Evolutionary conservation across 2,113 vertebrate species (phyloP).

Genomic region (Rissa tridactyla): DNA sequence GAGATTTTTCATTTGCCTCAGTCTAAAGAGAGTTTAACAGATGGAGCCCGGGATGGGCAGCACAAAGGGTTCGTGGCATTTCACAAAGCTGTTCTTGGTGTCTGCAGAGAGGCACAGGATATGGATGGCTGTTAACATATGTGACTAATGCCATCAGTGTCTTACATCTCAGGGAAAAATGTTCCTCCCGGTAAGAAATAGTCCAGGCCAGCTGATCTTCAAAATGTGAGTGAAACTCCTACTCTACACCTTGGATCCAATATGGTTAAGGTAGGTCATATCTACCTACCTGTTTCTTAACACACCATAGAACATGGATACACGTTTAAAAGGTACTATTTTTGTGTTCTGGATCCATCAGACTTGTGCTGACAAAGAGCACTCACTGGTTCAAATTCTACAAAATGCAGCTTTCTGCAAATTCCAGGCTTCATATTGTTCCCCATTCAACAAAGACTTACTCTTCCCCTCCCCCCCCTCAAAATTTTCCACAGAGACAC

Average conservation of each 20-base stretch:
- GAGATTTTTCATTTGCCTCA: background rate
- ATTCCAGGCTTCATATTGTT: background rate
- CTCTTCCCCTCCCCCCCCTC: background rate
- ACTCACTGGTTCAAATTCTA: background rate
- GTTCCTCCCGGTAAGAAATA: background rate
- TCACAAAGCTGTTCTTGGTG: background rate
- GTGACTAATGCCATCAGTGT: background rate
- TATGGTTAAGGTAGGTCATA: background rate
- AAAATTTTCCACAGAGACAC: background rate
- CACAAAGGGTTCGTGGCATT: background rate
- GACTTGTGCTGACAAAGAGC: background rate
- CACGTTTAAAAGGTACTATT: background rate
- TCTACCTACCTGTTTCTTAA: background rate
- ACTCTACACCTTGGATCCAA: background rate
- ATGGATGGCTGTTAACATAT: background rate
- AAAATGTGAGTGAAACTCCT: background rate
- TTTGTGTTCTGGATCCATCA: background rate
- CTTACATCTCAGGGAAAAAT: background rate
- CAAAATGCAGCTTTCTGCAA: background rate
- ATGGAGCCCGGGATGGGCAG: background rate
- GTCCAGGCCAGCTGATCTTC: background rate
- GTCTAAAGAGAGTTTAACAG: background rate
- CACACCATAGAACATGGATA: background rate
- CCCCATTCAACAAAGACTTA: background rate
- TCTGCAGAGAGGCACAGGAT: background rate